These are phyloP conservation scores for Tympanuchus pallidicinctus DNA, from an alignment of 2,113 vertebrate genomes.

Conservation along the genomic window DNA sequence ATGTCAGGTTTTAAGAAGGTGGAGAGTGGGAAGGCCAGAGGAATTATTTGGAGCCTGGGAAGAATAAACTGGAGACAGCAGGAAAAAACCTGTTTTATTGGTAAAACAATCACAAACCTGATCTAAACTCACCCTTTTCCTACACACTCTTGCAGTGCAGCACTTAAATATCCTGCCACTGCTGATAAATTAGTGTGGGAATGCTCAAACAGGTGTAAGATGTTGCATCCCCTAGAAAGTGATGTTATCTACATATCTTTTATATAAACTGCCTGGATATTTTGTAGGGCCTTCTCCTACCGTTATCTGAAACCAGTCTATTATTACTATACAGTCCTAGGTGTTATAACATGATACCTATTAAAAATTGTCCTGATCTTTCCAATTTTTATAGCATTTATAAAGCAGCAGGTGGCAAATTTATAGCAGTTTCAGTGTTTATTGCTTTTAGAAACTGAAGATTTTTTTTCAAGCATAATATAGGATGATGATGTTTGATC, in stretches of 20 bases:
- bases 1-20: background rate
- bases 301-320: background rate
- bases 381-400: background rate
- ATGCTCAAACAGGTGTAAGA: background rate
- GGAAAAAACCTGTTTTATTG: background rate
- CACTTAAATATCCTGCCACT: background rate
- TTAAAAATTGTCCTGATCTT: background rate
- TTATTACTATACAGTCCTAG: background rate
- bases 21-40: background rate
- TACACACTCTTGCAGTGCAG: background rate
- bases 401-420: background rate
- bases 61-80: background rate
- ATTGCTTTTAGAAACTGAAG: background rate
- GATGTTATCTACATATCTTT: no score
- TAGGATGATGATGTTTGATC: background rate
- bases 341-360: background rate
- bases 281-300: background rate
- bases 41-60: background rate
- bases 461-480: background rate
- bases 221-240: background rate
- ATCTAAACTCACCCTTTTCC: background rate
- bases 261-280: background rate
- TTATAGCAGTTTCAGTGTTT: background rate
- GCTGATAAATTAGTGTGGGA: background rate
- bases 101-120: background rate